Percentiles rank a stretch among this genome's conserved stretches.
Conservation (phyloP, 1,140 invertebrate species). For the Temnothorax longispinosus region DNA sequence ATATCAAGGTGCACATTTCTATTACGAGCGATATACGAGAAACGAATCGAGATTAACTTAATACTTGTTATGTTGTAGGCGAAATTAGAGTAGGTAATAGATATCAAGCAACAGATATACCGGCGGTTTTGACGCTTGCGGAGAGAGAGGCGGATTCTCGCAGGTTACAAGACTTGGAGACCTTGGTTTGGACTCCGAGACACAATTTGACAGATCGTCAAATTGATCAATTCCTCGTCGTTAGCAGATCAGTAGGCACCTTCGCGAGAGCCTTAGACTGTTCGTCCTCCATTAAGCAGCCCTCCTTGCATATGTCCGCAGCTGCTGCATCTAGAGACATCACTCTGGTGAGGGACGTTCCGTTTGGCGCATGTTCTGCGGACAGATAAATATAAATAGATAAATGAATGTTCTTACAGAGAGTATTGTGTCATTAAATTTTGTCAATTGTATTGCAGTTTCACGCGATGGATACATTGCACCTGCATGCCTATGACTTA, state of each 20-base stretch:
- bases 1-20: neutral
- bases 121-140: slow-evolving; percentile 84
- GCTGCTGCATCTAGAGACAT: slow-evolving; percentile 99
- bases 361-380: neutral
- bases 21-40: neutral
- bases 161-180: slow-evolving; percentile 93
- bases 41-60: neutral
- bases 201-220: slow-evolving; percentile 96
- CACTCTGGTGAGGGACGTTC: slow-evolving; percentile 91
- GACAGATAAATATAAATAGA: neutral
- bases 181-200: slow-evolving; percentile 96
- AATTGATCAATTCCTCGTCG: slow-evolving; percentile 99
- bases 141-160: slow-evolving; percentile 91
- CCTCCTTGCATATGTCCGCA: slow-evolving; percentile 99
- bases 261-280: slow-evolving; percentile 99
- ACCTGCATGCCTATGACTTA: slow-evolving; percentile 97
- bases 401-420: neutral
- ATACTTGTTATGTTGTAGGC: slow-evolving; percentile 70
- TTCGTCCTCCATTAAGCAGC: slow-evolving; percentile 98
- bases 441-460: slow-evolving; percentile 88
- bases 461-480: slow-evolving; percentile 99
- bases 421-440: neutral
- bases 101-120: slow-evolving; percentile 95
- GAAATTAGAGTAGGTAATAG: slow-evolving; percentile 95
- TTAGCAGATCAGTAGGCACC: slow-evolving; percentile 98